Evolutionary conservation across 1,140 invertebrate genomes (phyloP).

Genomic region (Tetragonula clypearis): DNA sequence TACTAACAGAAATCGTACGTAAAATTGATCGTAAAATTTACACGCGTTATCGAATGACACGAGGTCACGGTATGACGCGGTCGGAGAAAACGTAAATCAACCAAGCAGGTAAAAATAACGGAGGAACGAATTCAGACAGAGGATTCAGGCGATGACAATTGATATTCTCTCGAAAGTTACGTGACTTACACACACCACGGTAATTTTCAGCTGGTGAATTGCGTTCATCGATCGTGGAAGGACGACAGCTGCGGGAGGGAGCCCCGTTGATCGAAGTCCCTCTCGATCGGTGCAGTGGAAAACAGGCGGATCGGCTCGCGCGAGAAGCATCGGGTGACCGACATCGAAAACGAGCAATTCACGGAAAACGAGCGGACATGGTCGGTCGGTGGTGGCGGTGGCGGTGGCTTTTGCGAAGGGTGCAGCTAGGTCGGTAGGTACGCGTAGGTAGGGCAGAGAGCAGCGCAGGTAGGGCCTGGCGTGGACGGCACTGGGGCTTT

Average conservation of each 20-base stretch:
- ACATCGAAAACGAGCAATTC: slow-evolving; percentile 17
- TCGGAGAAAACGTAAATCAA: too few species aligned
- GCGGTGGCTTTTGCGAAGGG: background rate
- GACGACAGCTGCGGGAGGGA: background rate
- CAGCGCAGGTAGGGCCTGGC: slow-evolving; percentile 61
- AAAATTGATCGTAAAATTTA: background rate
- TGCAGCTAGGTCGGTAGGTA: slow-evolving; percentile 46
- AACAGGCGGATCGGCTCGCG: background rate
- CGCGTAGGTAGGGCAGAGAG: slow-evolving; percentile 51
- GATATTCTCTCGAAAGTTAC: background rate
- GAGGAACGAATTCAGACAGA: too few species aligned
- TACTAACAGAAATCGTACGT: too few species aligned
- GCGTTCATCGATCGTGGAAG: background rate
- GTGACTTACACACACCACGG: background rate
- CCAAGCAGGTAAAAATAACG: too few species aligned
- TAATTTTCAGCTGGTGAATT: background rate
- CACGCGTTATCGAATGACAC: too few species aligned
- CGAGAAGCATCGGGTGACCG: background rate
- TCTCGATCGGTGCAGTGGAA: background rate
- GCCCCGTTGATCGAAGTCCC: background rate
- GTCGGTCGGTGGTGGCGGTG: background rate
- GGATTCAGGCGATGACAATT: background rate
- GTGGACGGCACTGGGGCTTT: slow-evolving; percentile 60
- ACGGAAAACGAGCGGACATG: slow-evolving; percentile 23
- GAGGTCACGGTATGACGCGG: too few species aligned